Evolutionary conservation across 2,888 invertebrate genomes (phyloP), one percentile per base, ranked within the genome.

Genomic region (Dryobota labecula): DNA sequence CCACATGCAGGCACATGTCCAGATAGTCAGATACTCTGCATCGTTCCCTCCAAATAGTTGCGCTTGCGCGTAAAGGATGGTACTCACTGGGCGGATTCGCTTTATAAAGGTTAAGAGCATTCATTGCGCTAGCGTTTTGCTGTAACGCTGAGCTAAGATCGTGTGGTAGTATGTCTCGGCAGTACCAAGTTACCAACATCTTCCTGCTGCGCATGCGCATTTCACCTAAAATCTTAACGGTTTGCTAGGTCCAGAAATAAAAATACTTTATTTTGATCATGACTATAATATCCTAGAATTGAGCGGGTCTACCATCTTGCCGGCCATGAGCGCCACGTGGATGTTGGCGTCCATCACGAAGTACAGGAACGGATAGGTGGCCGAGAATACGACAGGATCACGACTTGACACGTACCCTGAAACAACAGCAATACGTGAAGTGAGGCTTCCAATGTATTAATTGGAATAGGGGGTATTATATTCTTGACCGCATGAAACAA

Each of bases 291-390:
- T 97, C 92, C 98, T 97, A 74, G 98, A 97, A 93, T 98, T 98
- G 64, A 98, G 96, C 24, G 98, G 98, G 93, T 98, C 98, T 65
- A 98, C 97, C 92, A 98, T 97, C 90, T 98, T 98, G 76, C 98
- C 98, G 41, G 98, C 97, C 97, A 98, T 98, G 61, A 98, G 96
- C 54, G 98, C 96, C 18, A 98, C 97, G 89, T 98, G 97, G 63
- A 98, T 97, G 89, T 97, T 97, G 63, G 97, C 96, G 91, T 98
- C 98, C 95, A 98, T 97, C 83, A 98, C 98, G 92, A 98, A 98
- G 94, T 98, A 98, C 70, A 98, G 94, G 92, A 98, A 98, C 64
- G 98, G 98, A 93, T 97, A 98, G 76, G 98, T 98, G 20, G 97
- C 98, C 63, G 97, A 97, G 91, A 98, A 98, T 82, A 97, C 96